Percentiles rank a stretch among this genome's conserved stretches.
phyloP scores from a whole-genome alignment of 2,113 vertebrate genomes.

The Serilophus lunatus region DNA sequence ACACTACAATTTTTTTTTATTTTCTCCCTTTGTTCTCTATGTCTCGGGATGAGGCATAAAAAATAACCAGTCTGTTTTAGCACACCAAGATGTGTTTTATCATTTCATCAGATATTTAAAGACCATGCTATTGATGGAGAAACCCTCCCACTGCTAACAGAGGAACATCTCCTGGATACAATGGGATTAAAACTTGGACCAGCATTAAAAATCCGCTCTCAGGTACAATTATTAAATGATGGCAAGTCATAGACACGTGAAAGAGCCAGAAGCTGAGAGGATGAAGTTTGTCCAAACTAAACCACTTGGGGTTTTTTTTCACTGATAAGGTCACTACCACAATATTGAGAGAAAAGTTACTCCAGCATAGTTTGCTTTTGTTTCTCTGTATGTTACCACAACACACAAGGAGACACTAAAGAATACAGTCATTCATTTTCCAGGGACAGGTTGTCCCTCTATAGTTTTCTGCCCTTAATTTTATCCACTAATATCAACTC shows the following conservation, averaged over 20 bases:
- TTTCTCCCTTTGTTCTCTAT: background rate
- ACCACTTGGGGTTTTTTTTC: background rate
- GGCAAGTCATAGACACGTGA: background rate
- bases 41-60: background rate
- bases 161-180: slow-evolving; percentile 92
- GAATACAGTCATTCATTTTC: rapidly evolving
- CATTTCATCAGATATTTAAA: slow-evolving; percentile 82
- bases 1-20: background rate
- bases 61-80: background rate
- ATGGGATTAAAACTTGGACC: slow-evolving; percentile 93
- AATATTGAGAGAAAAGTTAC: background rate
- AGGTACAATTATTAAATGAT: slow-evolving; percentile 72
- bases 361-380: background rate
- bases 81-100: slow-evolving; percentile 2
- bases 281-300: background rate
- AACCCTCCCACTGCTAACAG: slow-evolving; percentile 91
- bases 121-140: slow-evolving; percentile 96
- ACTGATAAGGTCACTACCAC: background rate
- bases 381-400: background rate
- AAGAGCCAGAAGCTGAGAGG: background rate
- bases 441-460: background rate
- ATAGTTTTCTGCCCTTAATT: background rate
- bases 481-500: background rate
- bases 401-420: background rate
- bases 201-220: slow-evolving; percentile 92